These are phyloP conservation scores for Drosophila prostipennis DNA, from an alignment of 2,888 invertebrate species.

Conservation along the genomic window DNA sequence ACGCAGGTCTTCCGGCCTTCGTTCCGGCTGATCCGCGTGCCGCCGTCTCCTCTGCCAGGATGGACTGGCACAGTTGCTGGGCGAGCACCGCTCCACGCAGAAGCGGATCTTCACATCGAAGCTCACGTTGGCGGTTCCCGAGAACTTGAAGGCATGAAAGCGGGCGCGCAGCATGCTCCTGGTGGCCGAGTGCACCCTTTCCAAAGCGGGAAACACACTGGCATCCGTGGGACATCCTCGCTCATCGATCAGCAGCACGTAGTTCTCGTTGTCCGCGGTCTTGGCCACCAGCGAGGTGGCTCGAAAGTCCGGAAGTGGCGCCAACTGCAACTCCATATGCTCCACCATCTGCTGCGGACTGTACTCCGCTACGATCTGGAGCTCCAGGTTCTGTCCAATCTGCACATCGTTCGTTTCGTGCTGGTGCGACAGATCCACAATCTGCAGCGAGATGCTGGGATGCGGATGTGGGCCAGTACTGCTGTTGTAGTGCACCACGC, in stretches of 20 bases:
- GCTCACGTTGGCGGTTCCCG: constrained; percentile 91
- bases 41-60: constrained; percentile 54
- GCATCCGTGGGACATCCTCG: constrained; percentile 92
- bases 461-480: constrained; percentile 54
- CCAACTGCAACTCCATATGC: constrained; percentile 75
- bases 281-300: constrained; percentile 92
- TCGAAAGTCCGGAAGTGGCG: constrained; percentile 88
- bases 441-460: constrained; percentile 85
- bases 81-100: constrained; percentile 88
- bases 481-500: constrained; percentile 82
- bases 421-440: constrained; percentile 86
- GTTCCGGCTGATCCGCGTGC: constrained; percentile 43
- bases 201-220: constrained; percentile 85
- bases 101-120: constrained; percentile 93
- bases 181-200: constrained; percentile 80
- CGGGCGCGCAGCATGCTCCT: constrained; percentile 85
- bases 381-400: constrained; percentile 88
- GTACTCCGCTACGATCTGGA: constrained; percentile 86
- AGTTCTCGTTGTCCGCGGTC: constrained; percentile 90
- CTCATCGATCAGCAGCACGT: constrained; percentile 89
- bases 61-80: constrained; percentile 85
- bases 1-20: constrained; percentile 54
- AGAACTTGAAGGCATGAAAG: constrained; percentile 95
- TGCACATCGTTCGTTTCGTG: constrained; percentile 87
- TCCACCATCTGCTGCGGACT: constrained; percentile 61